Percentiles rank a stretch among this genome's conserved stretches.
phyloP scores from a whole-genome alignment of 2,797 vertebrate genomes.

The Anabas testudineus region DNA sequence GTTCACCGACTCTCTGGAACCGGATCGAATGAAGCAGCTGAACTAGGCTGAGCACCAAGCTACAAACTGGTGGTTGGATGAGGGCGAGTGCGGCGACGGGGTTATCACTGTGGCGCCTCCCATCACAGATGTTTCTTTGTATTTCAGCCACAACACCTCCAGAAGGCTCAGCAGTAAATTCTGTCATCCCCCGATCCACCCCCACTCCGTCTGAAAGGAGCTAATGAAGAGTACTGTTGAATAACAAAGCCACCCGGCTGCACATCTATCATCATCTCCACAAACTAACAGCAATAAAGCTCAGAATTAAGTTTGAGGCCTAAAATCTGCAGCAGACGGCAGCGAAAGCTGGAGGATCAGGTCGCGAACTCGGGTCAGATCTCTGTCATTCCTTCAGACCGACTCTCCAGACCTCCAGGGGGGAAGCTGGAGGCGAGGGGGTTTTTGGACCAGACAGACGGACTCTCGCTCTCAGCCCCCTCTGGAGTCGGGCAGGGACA shows the following conservation, averaged over 20 bases:
- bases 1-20: neutral
- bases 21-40: constrained; percentile 12
- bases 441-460: constrained; percentile 38
- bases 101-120: constrained; percentile 60
- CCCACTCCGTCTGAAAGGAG: constrained; percentile 38
- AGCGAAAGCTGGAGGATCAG: constrained; percentile 52
- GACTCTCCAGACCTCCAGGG: constrained; percentile 31
- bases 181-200: neutral
- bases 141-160: constrained; percentile 48
- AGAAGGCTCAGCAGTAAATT: constrained; percentile 67
- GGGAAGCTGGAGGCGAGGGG: neutral
- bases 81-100: constrained; percentile 36
- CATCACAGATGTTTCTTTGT: constrained; percentile 78
- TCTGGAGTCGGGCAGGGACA: constrained; percentile 40
- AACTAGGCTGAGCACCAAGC: too few species aligned
- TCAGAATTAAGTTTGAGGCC: neutral
- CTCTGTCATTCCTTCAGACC: constrained; percentile 53
- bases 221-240: constrained; percentile 28
- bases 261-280: constrained; percentile 36
- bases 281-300: constrained; percentile 7
- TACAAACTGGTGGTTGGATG: neutral
- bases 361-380: constrained; percentile 55
- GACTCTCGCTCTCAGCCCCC: constrained; percentile 51
- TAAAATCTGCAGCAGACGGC: constrained; percentile 34
- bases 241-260: constrained; percentile 48